Base-by-base conservation (phyloP, 30 jellyfish, hydroid and myxozoan genomes). In the Pseudorhiza aurosa region DNA sequence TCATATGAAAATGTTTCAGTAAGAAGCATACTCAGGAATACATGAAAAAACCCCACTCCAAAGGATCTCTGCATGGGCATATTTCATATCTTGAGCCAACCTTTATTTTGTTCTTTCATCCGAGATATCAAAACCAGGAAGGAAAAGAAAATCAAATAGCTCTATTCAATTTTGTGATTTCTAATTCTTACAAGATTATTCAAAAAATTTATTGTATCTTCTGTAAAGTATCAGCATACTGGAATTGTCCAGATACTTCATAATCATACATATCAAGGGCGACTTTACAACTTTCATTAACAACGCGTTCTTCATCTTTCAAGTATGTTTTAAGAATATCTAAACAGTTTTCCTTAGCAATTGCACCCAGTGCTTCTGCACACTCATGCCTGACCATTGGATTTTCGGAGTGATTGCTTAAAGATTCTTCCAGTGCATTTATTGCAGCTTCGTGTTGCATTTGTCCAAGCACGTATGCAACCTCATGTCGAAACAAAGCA, bases 321-420 rank as follows among this genome's bases (percentile, higher is more conserved):
- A 35, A 51, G 40, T 71, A 85, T 30, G 72, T 60, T 15, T 56
- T 32, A 8, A 91, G 55, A 36, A 73, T 67, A 0, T 69, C 79
- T 40, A 83, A 60, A 59, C 98, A 91, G 44, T 91, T 83, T 15
- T 77, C 93, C 45, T 85, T 88, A 8, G 99, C 99, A 64, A 94
- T 86, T 2, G 96, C 56, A 0, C 99, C 99, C 14, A 95, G 72
- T 39, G 99, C 99, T 40, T 87, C 97, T 17, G 99, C 99, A 80
- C 98, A 88, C 58, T 95, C 99, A 63, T 95, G 99, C 40, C 99
- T 96, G 4, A 95, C 99, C 99, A 95, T 95, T 39, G 92, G 87
- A 31, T 82, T 95, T 73, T 95, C 97, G 2, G 70, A 10, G 7
- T 58, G 47, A 65, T 88, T 77, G 17, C 65, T 33, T 42, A 88